Base-by-base conservation (phyloP, 2,797 vertebrate genomes). In the Chelidonichthys spinosus region DNA sequence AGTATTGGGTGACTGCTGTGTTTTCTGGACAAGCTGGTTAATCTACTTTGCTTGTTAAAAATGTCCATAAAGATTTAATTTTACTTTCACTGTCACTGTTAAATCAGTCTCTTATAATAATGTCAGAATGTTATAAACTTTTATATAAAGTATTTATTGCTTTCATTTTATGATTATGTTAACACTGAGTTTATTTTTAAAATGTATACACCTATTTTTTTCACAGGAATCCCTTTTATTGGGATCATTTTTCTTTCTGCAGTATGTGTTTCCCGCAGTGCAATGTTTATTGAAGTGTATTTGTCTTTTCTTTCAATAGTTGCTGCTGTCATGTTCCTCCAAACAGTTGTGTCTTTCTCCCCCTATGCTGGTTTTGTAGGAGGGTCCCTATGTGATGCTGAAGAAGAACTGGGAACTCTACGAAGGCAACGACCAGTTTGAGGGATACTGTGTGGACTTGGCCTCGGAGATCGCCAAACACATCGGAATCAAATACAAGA, bases 381-480 rank as follows among this genome's bases (percentile, higher is more conserved):
- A 99, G 94, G 97, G 97, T 78, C 98, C 98, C 58, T 99, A 99
- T 82, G 98, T 99, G 93, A 99, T 99, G 98, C 96, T 97, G 93
- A 99, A 99, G 96, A 99, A 99, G 95, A 99, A 99, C 94, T 97
- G 97, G 90, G 98, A 99, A 93, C 92, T 97, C 77, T 97, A 97
- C 85, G 97, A 99, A 92, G 98, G 98, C 88, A 99, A 99, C 88
- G 97, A 99, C 89, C 97, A 97, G 89, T 99, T 89, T 69, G 98
- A 99, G 93, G 98, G 98, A 82, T 99, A 99, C 94, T 99, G 98
- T 85, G 97, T 99, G 94, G 98, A 99, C 95, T 93, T 99, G 95
- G 97, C 97, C 37, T 97, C 97, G 52, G 98, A 99, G 94, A 99
- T 99, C 73, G 98, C 98, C 93, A 99, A 98, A 90, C 98, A 99